Evolutionary conservation across 1,140 invertebrate species (phyloP).

Genomic region (Homarus americanus): DNA sequence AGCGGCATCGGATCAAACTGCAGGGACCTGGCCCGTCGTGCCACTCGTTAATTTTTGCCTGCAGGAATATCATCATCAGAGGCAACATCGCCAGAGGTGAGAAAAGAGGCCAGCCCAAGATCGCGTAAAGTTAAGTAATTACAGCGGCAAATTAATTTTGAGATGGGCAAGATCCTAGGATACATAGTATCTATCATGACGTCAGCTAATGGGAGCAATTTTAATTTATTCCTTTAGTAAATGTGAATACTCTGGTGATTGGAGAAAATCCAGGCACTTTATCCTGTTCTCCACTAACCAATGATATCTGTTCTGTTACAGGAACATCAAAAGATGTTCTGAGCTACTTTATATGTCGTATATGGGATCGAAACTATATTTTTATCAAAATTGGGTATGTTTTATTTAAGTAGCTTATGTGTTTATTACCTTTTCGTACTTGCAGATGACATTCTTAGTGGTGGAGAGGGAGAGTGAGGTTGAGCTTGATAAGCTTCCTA

Average conservation of each 20-base stretch:
- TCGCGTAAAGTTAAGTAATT: background rate
- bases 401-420: too few species aligned
- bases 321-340: too few species aligned
- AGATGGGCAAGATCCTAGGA: background rate
- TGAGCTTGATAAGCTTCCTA: background rate
- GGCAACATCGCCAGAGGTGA: constrained; percentile 15
- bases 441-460: constrained; percentile 25
- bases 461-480: background rate
- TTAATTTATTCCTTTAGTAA: too few species aligned
- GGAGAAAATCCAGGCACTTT: too few species aligned
- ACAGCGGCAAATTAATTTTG: background rate
- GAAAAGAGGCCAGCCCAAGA: background rate
- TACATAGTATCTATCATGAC: background rate
- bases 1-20: constrained; percentile 26
- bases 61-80: constrained; percentile 12
- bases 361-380: too few species aligned
- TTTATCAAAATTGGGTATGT: too few species aligned
- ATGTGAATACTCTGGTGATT: too few species aligned
- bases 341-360: too few species aligned
- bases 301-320: too few species aligned
- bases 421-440: too few species aligned
- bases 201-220: too few species aligned
- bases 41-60: constrained; percentile 23
- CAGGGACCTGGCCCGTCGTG: constrained; percentile 15
- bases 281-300: too few species aligned